Evolutionary conservation across 2,797 vertebrate species (phyloP).

Genomic region (Staurois parvus): DNA sequence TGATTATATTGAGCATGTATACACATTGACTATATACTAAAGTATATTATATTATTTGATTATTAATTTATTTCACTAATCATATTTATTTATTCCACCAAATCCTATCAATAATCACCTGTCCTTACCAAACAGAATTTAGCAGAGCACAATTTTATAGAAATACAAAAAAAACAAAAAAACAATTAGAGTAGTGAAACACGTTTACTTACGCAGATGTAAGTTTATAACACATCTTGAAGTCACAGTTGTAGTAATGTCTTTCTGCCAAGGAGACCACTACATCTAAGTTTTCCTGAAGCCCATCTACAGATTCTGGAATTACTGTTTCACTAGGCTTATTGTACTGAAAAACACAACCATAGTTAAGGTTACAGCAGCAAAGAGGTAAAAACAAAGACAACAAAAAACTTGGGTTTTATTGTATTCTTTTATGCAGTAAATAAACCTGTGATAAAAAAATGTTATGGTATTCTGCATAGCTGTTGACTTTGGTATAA

Average conservation of each 20-base stretch:
- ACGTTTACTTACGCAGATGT: conserved; percentile 91
- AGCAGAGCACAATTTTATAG: neutral
- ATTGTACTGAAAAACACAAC: conserved; percentile 80
- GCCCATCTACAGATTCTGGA: conserved; percentile 92
- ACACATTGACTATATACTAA: too few relatives aligned
- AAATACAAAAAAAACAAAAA: neutral
- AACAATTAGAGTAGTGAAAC: neutral
- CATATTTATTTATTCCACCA: too few relatives aligned
- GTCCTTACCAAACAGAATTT: too few relatives aligned
- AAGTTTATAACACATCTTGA: conserved; percentile 99
- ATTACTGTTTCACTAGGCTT: conserved; percentile 94
- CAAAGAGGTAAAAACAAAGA: neutral
- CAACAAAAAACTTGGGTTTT: neutral
- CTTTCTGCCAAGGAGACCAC: conserved; percentile 97
- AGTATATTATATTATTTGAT: too few relatives aligned
- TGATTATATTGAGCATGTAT: too few relatives aligned
- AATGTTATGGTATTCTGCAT: too few relatives aligned
- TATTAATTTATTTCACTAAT: too few relatives aligned
- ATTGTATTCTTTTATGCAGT: too few relatives aligned
- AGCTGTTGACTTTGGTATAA: too few relatives aligned
- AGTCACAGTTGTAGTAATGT: conserved; percentile 99
- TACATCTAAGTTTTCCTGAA: conserved; percentile 96
- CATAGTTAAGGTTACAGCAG: neutral
- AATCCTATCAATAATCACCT: too few relatives aligned
- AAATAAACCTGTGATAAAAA: too few relatives aligned